Evolutionary conservation across 2,113 vertebrate species (phyloP).

Genomic region (Pelvicachromis taeniatus): DNA sequence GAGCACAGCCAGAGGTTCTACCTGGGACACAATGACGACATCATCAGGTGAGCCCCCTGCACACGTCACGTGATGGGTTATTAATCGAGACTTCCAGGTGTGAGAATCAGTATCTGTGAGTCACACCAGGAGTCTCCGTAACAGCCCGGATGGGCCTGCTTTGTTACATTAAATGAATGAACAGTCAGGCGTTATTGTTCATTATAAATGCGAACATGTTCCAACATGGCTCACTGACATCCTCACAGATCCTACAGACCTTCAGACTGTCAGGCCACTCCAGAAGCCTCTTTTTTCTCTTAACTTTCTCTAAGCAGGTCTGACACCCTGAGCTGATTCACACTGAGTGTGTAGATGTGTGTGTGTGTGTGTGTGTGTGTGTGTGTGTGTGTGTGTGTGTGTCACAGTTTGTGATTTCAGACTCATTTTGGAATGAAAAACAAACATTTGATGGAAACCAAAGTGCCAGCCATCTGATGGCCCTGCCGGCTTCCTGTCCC

Average conservation of each 20-base stretch:
- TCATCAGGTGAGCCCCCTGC: constrained; percentile 85
- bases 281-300: too few species aligned
- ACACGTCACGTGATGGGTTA: not conserved
- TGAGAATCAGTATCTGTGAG: not conserved
- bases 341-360: not conserved
- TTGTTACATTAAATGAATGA: not conserved
- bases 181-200: not conserved
- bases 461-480: not conserved
- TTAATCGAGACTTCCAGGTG: not conserved
- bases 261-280: not conserved
- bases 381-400: not conserved
- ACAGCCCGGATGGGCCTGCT: rapidly evolving
- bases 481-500: not conserved
- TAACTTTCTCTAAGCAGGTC: not conserved
- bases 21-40: constrained; percentile 96
- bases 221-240: rapidly evolving
- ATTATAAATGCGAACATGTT: not conserved
- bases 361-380: not conserved
- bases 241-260: not conserved
- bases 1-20: constrained; percentile 98
- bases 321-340: not conserved
- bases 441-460: not conserved
- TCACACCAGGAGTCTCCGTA: not conserved
- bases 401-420: not conserved
- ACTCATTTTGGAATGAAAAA: not conserved